phyloP scores from a whole-genome alignment of 2,797 vertebrate genomes.

The Macropus fuliginosus region DNA sequence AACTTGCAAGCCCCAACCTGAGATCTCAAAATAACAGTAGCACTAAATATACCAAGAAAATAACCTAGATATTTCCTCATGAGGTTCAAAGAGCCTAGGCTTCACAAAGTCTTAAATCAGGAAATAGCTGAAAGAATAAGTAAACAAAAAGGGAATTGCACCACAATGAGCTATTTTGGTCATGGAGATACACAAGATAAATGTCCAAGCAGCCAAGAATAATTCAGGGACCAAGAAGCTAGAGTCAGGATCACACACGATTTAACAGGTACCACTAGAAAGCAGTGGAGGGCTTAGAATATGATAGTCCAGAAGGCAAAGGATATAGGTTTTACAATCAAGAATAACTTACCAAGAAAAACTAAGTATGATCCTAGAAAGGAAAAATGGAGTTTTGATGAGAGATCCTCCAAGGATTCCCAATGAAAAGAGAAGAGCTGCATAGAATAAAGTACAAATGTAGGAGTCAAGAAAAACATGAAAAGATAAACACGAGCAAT shows the following conservation, averaged over 20 bases:
- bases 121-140: not conserved
- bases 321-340: not conserved
- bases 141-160: not conserved
- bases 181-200: not conserved
- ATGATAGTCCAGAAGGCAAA: not conserved
- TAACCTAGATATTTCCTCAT: not conserved
- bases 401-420: too few relatives aligned
- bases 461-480: too few relatives aligned
- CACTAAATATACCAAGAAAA: not conserved
- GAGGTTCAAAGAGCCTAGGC: not conserved
- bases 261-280: not conserved
- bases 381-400: too few relatives aligned
- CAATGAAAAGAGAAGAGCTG: too few relatives aligned
- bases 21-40: not conserved
- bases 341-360: not conserved
- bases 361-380: not conserved
- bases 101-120: not conserved
- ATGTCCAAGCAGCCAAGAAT: not conserved
- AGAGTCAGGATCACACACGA: not conserved
- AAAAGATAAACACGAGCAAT: too few relatives aligned
- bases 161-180: not conserved
- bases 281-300: not conserved
- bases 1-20: too few relatives aligned
- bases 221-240: not conserved
- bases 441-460: too few relatives aligned